These are phyloP conservation scores for Drosophila navojoa DNA, from an alignment of 1,140 invertebrate genomes.

Conservation along the genomic window DNA sequence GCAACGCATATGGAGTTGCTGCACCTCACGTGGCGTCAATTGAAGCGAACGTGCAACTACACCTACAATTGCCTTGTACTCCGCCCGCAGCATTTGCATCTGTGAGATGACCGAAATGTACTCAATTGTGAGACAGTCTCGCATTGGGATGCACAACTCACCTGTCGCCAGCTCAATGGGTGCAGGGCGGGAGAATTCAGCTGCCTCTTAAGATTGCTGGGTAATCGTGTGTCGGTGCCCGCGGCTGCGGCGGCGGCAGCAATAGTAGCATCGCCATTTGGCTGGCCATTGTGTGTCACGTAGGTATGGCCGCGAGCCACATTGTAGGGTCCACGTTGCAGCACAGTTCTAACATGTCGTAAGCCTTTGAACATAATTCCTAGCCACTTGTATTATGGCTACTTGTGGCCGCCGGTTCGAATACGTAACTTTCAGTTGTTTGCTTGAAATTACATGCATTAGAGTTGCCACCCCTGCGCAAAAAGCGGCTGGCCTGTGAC, in stretches of 20 bases:
- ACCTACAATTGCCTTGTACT: conserved; percentile 84
- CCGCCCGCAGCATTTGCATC: conserved; percentile 80
- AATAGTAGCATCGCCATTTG: not conserved
- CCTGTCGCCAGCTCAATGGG: conserved; percentile 65
- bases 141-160: conserved; percentile 14
- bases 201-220: conserved; percentile 6
- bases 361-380: conserved; percentile 70
- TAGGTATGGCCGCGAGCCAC: conserved; percentile 27
- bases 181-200: conserved; percentile 29
- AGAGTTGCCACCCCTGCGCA: conserved; percentile 60
- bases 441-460: conserved; percentile 54
- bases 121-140: too few relatives aligned
- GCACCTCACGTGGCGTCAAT: conserved; percentile 62
- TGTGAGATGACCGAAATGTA: not conserved
- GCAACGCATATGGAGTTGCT: conserved; percentile 60
- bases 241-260: conserved; percentile 1
- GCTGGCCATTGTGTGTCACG: conserved; percentile 28
- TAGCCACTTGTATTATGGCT: conserved; percentile 38
- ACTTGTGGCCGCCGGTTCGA: conserved; percentile 39
- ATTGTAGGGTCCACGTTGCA: conserved; percentile 62
- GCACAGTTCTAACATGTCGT: conserved; percentile 67
- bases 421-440: conserved; percentile 68
- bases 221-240: not conserved
- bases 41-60: conserved; percentile 71
- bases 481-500: conserved; percentile 37